phyloP scores from a whole-genome alignment of 1,140 invertebrate species.

The Lepidurus couesii region DNA sequence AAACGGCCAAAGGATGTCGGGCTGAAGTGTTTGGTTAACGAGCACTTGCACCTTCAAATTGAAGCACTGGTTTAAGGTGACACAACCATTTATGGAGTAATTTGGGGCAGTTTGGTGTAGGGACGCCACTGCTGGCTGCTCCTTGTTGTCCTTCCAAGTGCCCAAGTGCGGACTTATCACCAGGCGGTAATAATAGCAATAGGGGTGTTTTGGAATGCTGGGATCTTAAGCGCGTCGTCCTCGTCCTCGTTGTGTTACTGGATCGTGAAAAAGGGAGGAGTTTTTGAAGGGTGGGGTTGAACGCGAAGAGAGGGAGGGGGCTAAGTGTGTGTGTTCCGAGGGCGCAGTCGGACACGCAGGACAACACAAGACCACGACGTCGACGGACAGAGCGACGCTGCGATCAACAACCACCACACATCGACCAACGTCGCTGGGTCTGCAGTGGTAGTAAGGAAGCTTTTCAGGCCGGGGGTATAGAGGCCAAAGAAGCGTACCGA shows the following conservation, averaged over 20 bases:
- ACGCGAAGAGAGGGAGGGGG: background rate
- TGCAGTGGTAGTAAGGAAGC: background rate
- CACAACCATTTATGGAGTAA: background rate
- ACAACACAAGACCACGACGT: background rate
- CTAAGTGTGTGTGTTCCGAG: background rate
- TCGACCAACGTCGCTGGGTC: background rate
- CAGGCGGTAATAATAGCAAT: conserved; percentile 18
- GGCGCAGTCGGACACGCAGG: background rate
- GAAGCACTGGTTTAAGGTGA: background rate
- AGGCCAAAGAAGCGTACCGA: too few species aligned
- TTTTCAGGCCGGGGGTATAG: background rate
- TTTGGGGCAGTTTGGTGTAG: background rate
- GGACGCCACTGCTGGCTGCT: background rate
- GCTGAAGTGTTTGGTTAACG: too few species aligned
- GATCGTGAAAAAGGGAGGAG: conserved; percentile 9
- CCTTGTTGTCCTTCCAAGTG: background rate
- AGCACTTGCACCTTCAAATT: too few species aligned
- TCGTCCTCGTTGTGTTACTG: background rate
- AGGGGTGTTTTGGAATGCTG: conserved; percentile 15
- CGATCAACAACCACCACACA: background rate
- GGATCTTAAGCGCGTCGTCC: background rate
- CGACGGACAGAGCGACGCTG: conserved; percentile 2
- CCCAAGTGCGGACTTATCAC: conserved; percentile 6
- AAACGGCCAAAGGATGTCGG: too few species aligned
- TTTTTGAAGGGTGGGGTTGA: background rate